Evolutionary conservation across 1,140 invertebrate genomes (phyloP).

Genomic region (Pentalonia nigronervosa): DNA sequence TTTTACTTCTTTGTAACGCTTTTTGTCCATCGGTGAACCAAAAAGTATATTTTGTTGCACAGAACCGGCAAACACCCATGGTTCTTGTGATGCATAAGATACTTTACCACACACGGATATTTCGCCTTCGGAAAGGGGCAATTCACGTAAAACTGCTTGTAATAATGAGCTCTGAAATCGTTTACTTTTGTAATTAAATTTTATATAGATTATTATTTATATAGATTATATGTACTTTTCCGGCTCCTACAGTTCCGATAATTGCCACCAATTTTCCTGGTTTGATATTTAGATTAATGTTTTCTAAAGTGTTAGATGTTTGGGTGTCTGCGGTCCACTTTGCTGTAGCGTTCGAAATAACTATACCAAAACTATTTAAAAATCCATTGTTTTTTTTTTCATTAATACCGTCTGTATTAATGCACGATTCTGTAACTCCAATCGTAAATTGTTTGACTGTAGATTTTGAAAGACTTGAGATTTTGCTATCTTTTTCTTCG

Average conservation of each 20-base stretch:
- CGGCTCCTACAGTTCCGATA: constrained; percentile 84
- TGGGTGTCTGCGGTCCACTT: constrained; percentile 68
- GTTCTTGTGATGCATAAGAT: constrained; percentile 89
- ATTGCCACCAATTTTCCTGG: constrained; percentile 76
- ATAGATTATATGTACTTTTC: constrained; percentile 71
- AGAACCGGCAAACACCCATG: constrained; percentile 84
- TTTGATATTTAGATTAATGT: constrained; percentile 71
- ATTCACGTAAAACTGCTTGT: constrained; percentile 80
- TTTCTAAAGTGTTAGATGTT: constrained; percentile 70
- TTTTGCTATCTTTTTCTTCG: constrained; percentile 67
- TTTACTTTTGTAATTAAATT: background rate
- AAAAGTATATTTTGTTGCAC: constrained; percentile 91
- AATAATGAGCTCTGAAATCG: constrained; percentile 71
- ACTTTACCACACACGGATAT: constrained; percentile 79
- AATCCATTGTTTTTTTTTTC: constrained; percentile 68
- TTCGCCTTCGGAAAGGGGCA: constrained; percentile 73
- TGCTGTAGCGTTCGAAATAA: constrained; percentile 68
- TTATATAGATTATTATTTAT: background rate
- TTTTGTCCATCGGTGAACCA: constrained; percentile 76
- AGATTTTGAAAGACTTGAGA: background rate
- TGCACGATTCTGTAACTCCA: background rate
- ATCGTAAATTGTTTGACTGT: background rate
- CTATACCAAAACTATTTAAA: constrained; percentile 62
- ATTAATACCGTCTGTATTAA: constrained; percentile 62
- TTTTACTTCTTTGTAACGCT: constrained; percentile 75